These are phyloP conservation scores for Myotis planiceps DNA, from an alignment of 2,797 vertebrate species.

Conservation along the genomic window DNA sequence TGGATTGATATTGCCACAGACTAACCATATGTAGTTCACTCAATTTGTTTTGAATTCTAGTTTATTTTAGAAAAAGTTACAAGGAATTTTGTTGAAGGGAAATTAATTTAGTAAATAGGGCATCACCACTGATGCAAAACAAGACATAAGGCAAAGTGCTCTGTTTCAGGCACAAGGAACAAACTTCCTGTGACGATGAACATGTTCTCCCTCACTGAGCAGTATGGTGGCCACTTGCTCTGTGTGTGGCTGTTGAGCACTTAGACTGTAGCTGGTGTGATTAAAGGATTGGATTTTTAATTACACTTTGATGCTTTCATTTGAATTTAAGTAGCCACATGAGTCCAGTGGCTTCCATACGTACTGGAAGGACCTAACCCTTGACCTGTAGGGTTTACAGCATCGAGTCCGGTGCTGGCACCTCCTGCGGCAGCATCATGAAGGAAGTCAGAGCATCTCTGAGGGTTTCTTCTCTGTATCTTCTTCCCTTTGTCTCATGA, in stretches of 20 bases:
- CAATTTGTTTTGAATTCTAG: neutral
- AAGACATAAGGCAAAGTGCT: neutral
- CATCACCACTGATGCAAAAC: neutral
- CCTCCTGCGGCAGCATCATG: no score
- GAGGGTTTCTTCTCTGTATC: neutral
- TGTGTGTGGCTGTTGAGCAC: fast-evolving
- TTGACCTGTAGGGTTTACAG: neutral
- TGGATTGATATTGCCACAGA: neutral
- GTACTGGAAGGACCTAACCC: neutral
- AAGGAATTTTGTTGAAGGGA: neutral
- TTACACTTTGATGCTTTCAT: neutral
- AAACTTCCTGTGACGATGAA: neutral
- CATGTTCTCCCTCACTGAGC: fast-evolving
- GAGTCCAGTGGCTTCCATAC: neutral
- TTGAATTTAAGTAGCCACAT: neutral
- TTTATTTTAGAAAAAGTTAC: neutral
- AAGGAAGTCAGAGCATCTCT: neutral
- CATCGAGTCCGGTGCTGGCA: fast-evolving
- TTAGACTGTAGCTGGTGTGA: neutral
- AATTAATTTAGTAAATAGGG: neutral
- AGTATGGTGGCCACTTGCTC: neutral
- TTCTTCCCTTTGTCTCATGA: neutral
- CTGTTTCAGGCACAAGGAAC: fast-evolving
- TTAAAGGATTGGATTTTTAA: neutral
- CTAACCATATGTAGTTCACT: neutral